Percentiles rank a stretch among this genome's conserved stretches.
Conservation (phyloP, 2,888 invertebrate genomes). For the Formica aserva region DNA sequence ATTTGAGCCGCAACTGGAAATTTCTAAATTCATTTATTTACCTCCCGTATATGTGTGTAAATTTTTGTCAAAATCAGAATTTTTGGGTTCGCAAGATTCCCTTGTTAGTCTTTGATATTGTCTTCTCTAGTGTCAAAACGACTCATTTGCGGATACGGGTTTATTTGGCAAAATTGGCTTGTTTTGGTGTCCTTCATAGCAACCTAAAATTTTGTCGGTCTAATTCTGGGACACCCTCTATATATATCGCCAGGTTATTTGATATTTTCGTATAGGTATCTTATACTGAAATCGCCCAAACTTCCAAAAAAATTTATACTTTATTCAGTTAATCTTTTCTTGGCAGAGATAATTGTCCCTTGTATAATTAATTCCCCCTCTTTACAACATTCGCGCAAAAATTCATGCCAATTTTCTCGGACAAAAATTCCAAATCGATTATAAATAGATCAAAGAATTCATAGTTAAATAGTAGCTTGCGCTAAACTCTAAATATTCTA, state of each 20-base stretch:
- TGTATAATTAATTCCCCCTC: neutral
- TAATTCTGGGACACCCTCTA: neutral
- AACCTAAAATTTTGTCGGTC: too few species aligned
- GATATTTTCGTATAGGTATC: neutral
- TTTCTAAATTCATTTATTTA: too few species aligned
- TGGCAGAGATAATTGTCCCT: neutral
- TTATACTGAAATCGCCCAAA: neutral
- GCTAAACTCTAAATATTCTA: neutral
- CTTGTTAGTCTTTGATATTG: too few species aligned
- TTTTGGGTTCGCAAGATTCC: too few species aligned
- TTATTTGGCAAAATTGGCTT: too few species aligned
- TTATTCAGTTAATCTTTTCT: neutral
- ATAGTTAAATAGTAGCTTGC: neutral
- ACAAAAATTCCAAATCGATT: neutral
- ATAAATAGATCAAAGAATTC: neutral
- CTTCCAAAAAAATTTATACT: neutral
- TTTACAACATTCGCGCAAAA: neutral
- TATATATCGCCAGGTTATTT: conserved; percentile 33
- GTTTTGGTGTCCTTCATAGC: too few species aligned
- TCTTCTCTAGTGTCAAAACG: too few species aligned
- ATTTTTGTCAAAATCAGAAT: too few species aligned
- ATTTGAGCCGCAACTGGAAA: too few species aligned
- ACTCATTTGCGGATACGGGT: too few species aligned
- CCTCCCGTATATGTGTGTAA: too few species aligned
- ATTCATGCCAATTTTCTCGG: neutral